Evolutionary conservation across 2,113 vertebrate genomes (phyloP).

Genomic region (Hemicordylus capensis): DNA sequence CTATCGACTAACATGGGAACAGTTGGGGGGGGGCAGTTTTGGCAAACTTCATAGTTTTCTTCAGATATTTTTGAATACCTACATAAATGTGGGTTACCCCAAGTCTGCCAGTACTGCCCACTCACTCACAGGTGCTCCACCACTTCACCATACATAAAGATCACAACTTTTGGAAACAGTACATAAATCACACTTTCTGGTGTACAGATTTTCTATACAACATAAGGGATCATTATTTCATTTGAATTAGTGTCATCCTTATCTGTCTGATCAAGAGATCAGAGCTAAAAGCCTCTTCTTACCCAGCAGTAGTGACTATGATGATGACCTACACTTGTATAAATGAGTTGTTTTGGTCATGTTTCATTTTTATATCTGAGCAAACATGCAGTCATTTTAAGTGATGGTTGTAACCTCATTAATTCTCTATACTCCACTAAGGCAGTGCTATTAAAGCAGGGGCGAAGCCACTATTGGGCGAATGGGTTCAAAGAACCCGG

Average conservation of each 20-base stretch:
- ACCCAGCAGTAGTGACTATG: not conserved
- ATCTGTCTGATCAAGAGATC: not conserved
- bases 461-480: too few relatives aligned
- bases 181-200: too few relatives aligned
- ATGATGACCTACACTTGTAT: not conserved
- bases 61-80: too few relatives aligned
- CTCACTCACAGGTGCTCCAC: too few relatives aligned
- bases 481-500: too few relatives aligned
- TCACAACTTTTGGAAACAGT: too few relatives aligned
- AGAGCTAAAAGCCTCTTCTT: not conserved
- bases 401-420: slow-evolving; percentile 15
- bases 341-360: not conserved
- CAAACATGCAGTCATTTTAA: not conserved
- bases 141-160: too few relatives aligned
- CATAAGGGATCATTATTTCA: not conserved
- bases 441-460: slow-evolving; percentile 16
- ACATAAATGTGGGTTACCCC: too few relatives aligned
- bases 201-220: not conserved
- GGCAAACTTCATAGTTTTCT: too few relatives aligned
- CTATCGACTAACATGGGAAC: too few relatives aligned
- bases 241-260: not conserved
- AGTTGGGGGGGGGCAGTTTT: too few relatives aligned
- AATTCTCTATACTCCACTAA: slow-evolving; percentile 8
- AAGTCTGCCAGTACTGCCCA: too few relatives aligned
- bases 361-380: not conserved